Evolutionary conservation across 2,113 vertebrate genomes (phyloP).

Genomic region (Bubo bubo): DNA sequence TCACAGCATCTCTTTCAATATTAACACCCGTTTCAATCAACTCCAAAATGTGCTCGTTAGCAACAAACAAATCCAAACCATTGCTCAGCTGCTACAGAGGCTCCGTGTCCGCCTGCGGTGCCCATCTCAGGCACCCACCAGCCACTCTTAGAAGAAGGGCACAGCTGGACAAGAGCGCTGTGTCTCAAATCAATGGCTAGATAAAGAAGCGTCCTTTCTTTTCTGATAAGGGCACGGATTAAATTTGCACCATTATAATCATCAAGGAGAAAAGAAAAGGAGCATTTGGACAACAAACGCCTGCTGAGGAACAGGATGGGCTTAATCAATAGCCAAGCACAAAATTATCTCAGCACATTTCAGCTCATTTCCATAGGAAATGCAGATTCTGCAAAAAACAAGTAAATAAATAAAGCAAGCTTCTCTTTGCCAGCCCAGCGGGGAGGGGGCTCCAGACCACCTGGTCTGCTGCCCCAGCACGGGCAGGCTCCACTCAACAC

Average conservation of each 20-base stretch:
- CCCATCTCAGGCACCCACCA: neutral
- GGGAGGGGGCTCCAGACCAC: neutral
- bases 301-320: neutral
- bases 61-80: neutral
- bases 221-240: neutral
- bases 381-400: neutral
- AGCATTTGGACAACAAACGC: neutral
- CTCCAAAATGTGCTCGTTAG: neutral
- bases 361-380: neutral
- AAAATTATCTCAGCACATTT: neutral
- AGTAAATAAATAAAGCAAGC: neutral
- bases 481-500: neutral
- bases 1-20: neutral
- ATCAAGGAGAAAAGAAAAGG: neutral
- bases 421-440: neutral
- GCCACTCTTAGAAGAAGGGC: neutral
- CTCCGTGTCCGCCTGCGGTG: rapidly evolving
- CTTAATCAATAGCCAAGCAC: neutral
- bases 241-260: neutral
- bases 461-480: rapidly evolving
- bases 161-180: neutral
- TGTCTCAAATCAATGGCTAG: neutral
- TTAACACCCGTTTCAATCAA: neutral
- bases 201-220: neutral
- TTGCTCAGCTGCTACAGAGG: neutral